Base-by-base conservation (phyloP, 2,888 invertebrate species). In the Gisinianus flammeolus region DNA sequence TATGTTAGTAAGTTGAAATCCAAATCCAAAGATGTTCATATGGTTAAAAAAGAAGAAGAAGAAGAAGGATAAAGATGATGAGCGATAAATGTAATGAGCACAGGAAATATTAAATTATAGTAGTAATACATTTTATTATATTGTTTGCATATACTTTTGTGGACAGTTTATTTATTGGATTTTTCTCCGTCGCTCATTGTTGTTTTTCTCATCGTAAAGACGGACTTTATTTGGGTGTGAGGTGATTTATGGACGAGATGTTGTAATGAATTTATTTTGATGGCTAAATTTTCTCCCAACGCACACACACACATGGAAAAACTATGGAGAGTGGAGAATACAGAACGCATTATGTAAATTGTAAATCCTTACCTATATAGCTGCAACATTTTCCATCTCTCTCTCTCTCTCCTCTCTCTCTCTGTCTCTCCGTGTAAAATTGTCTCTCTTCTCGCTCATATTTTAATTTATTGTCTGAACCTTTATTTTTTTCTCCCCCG, bases 211-310 rank as follows among this genome's bases (percentile, higher is more conserved):
- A 12, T 62, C 26, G 10, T 22, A 44, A 19, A 44, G 44, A 16
- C 44, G 12, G 58, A 58, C 72, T 72, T 72, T 72, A 72, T 72
- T 72, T 58, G 72, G 72, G 72, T 72, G 72, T 58, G 72, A 58
- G n/a, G 56, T 72, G 72, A 72, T 72, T 72, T 72, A 72, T 72
- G 56, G 58, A 58, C 58, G 28, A 58, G 72, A 72, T 26, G 22
- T 31, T 30, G 72, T 72, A 72, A 72, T 72, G 72, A 72, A 72
- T 72, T 72, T 72, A 72, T 72, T 72, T 72, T 72, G 72, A 72
- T 72, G 72, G 72, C 72, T 72, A 72, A 56, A 72, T 72, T 72
- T 69, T 44, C 44, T 44, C 6, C 72, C 58, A 72, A 72, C 71
- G 19, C 33, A 24, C 22, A 69, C n/a, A n/a, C n/a, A n/a, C n/a